phyloP scores from a whole-genome alignment of 2,113 vertebrate species.

The Prionailurus bengalensis region DNA sequence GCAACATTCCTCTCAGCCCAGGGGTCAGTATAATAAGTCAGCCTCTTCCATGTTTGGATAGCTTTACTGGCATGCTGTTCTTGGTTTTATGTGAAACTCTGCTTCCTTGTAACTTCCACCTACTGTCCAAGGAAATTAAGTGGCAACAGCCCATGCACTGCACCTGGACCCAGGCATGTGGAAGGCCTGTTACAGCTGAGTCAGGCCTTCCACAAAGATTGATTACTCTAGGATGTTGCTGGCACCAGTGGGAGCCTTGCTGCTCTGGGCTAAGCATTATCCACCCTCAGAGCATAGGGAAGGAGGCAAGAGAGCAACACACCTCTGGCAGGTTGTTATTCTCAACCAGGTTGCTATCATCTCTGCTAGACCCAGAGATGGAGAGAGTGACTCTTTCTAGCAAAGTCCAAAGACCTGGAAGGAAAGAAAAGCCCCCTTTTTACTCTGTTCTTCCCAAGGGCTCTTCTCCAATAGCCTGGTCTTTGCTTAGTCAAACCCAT shows the following conservation, averaged over 20 bases:
- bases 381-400: neutral
- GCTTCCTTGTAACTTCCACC: neutral
- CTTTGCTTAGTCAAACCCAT: neutral
- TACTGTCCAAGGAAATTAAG: neutral
- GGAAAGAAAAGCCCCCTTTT: neutral
- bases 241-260: neutral
- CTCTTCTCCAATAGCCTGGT: neutral
- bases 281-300: neutral
- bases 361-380: neutral
- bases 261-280: neutral
- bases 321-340: neutral
- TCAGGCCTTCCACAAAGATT: neutral
- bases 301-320: neutral
- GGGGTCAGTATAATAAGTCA: neutral
- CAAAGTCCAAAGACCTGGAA: neutral
- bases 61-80: neutral
- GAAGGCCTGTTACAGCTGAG: neutral
- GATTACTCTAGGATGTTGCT: neutral
- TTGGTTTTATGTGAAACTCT: neutral
- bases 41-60: neutral
- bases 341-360: neutral
- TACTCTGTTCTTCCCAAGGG: neutral
- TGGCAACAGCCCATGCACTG: too few relatives aligned
- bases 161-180: neutral
- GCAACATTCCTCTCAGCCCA: neutral